Evolutionary conservation across 2,113 vertebrate species (phyloP).

Genomic region (Dendropsophus ebraccatus): DNA sequence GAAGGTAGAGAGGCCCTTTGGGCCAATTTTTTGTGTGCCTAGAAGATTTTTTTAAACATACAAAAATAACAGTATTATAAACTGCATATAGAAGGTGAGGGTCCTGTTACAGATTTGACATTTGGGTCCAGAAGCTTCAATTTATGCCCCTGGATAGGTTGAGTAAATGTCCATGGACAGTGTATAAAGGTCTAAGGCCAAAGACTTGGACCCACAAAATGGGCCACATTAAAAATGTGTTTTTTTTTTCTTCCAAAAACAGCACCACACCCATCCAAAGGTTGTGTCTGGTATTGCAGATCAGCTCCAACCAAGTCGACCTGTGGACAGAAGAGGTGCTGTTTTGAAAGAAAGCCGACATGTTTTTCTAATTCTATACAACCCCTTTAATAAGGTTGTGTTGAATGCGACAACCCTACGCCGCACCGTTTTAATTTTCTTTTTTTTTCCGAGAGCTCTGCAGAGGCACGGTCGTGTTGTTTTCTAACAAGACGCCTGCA

Average conservation of each 20-base stretch:
- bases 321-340: too few relatives aligned
- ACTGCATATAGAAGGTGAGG: too few relatives aligned
- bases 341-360: too few relatives aligned
- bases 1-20: too few relatives aligned
- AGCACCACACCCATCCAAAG: too few relatives aligned
- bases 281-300: not conserved
- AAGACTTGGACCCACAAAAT: not conserved
- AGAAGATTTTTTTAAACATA: too few relatives aligned
- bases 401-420: not conserved
- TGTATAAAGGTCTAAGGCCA: not conserved
- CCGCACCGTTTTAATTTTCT: not conserved
- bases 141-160: not conserved
- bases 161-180: not conserved
- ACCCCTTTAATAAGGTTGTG: not conserved
- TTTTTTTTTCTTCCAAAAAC: too few relatives aligned
- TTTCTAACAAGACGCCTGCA: not conserved
- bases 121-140: not conserved
- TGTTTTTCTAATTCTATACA: not conserved
- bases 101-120: not conserved
- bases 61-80: too few relatives aligned
- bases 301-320: too few relatives aligned
- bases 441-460: not conserved
- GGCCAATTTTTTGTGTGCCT: too few relatives aligned
- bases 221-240: not conserved
- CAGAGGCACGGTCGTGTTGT: not conserved